Evolutionary conservation across 2,888 invertebrate species (phyloP), one percentile per base, ranked within the genome.

Genomic region (Imbricaverruca yamaguchii): DNA sequence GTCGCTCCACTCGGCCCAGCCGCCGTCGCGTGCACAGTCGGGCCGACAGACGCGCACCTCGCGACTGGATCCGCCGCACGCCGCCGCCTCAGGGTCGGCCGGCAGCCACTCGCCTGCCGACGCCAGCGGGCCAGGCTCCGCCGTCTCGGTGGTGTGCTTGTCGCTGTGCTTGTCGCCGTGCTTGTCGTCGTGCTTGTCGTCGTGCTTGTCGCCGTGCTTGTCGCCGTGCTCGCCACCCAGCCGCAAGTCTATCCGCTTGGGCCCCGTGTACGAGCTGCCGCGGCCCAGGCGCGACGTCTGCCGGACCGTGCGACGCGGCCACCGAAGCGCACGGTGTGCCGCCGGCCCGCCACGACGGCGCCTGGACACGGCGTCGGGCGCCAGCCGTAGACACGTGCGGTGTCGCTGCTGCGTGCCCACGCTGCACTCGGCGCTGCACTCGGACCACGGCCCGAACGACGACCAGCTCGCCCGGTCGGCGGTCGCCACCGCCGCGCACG

Each of bases 321-420:
- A 12, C 69, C 69, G 69, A 39, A 59, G 59, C 12, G 59, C 15
- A 7, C 59, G 12, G 59, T 15, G 59, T 15, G 59, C 59, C 59
- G 15, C 59, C 15, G 4, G 11, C 9, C 74, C 53, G 39, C 74
- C 53, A 21, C 53, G 74, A 23, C 69, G 39, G 15, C 69, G 69
- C 6, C 21, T 18, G 15, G 39, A 2, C 69, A 69, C n/a, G 39
- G 25, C 12, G 21, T 63, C n/a, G n/a, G 53, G 18, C 21, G 74
- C 9, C 18, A 74, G 53, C 18, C 9, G 55, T 18, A 15, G 79
- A 39, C 79, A 79, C 57, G 15, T 10, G 56, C 79, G 79, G 23
- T 57, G n/a, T 1, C 79, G 56, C 56, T 56, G 56, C 57, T 79
- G 79, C 79, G 79, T 79, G 23, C 79, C 79, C 23, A 79, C 57